A percentile compares a stretch with the other conserved stretches of the same genome.
phyloP scores from a whole-genome alignment of 2,113 vertebrate genomes.

The Ciconia stormi region DNA sequence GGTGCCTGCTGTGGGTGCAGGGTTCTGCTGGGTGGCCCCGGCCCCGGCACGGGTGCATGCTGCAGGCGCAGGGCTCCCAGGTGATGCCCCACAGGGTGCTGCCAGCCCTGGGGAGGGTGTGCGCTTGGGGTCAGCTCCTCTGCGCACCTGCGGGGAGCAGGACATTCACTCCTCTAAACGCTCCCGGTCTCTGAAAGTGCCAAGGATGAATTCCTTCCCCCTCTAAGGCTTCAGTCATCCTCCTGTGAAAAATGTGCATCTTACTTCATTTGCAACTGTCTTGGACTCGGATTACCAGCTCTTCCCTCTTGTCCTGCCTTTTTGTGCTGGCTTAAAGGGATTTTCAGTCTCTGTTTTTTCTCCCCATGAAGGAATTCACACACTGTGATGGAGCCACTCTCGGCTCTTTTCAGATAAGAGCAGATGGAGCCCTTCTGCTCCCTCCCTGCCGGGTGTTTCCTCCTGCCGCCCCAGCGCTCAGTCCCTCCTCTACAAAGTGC shows the following conservation, averaged over 20 bases:
- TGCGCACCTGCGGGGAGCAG: neutral
- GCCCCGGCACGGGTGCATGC: accelerated
- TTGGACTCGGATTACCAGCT: neutral
- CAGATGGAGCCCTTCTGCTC: slow-evolving; percentile 29
- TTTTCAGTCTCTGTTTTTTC: neutral
- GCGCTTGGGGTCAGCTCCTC: neutral
- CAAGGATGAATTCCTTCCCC: neutral
- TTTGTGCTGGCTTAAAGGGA: neutral
- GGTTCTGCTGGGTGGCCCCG: neutral
- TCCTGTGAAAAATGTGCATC: neutral
- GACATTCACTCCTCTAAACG: accelerated
- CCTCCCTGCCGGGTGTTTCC: neutral
- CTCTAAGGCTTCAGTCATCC: neutral
- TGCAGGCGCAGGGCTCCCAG: accelerated
- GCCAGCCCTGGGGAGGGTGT: neutral
- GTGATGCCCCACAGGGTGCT: neutral
- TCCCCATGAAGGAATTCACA: neutral
- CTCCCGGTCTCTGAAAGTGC: neutral
- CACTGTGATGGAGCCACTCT: neutral
- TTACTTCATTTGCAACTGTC: neutral
- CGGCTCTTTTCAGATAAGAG: neutral
- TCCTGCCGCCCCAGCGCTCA: neutral
- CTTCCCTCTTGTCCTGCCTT: neutral
- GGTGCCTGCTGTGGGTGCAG: neutral
- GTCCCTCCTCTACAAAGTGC: neutral